Evolutionary conservation across 1,140 invertebrate species (phyloP).

Genomic region (Carposina sasakii): DNA sequence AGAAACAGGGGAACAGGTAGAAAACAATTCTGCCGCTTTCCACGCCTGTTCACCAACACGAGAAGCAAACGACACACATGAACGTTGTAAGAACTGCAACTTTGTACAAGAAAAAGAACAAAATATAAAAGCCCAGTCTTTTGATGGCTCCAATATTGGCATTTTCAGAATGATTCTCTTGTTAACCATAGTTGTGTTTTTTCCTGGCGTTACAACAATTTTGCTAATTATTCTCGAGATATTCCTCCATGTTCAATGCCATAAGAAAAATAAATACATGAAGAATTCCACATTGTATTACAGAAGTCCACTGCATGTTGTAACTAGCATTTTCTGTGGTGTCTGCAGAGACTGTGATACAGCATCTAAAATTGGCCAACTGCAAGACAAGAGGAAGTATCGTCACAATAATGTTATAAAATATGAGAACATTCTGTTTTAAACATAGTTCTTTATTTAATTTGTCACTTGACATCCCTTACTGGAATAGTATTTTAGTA

Average conservation of each 20-base stretch:
- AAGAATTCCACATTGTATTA: constrained; percentile 48
- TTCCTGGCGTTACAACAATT: constrained; percentile 37
- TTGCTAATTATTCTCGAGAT: constrained; percentile 47
- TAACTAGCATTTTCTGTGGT: constrained; percentile 55
- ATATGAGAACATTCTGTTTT: too few relatives aligned
- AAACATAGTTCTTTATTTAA: too few relatives aligned
- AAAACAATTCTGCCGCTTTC: constrained; percentile 23
- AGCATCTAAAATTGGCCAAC: constrained; percentile 43
- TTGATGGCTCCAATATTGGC: constrained; percentile 44
- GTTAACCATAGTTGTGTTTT: constrained; percentile 38
- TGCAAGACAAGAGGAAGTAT: constrained; percentile 49
- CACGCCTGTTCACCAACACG: background rate
- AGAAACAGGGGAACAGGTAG: constrained; percentile 50
- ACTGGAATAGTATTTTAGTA: too few relatives aligned
- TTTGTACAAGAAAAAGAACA: constrained; percentile 36
- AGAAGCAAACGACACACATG: background rate
- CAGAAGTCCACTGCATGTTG: constrained; percentile 52
- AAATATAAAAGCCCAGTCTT: constrained; percentile 45
- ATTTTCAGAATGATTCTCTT: constrained; percentile 49
- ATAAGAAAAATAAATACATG: constrained; percentile 48
- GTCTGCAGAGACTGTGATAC: constrained; percentile 47
- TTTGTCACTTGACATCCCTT: too few relatives aligned
- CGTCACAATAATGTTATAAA: constrained; percentile 48
- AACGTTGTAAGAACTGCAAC: constrained; percentile 21
- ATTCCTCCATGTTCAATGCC: constrained; percentile 49